Evolutionary conservation across 2,888 invertebrate genomes (phyloP).

Genomic region (Cacoxenus indagator): DNA sequence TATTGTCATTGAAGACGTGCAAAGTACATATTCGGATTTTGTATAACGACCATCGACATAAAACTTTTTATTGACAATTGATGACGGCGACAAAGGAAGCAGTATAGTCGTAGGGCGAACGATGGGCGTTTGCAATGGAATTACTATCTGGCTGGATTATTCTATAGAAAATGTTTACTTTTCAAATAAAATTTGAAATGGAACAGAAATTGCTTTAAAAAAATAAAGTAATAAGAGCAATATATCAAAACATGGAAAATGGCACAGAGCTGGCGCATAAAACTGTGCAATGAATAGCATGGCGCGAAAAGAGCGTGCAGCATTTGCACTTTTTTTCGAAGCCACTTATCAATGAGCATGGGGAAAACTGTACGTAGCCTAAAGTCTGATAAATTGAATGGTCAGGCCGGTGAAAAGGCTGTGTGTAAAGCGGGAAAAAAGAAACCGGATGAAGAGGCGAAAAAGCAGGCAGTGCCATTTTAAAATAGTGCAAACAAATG

Average conservation of each 20-base stretch:
- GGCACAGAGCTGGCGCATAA: constrained; percentile 8
- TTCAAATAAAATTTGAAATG: constrained; percentile 25
- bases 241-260: constrained; percentile 16
- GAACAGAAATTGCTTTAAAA: too few species aligned
- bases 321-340: constrained; percentile 11
- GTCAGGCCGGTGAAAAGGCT: neutral
- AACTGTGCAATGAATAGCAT: constrained; percentile 40
- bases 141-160: neutral
- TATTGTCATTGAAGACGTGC: constrained; percentile 46
- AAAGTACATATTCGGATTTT: constrained; percentile 37
- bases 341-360: neutral
- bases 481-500: neutral
- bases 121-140: neutral
- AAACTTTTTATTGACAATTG: constrained; percentile 8
- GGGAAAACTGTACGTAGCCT: neutral
- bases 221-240: too few species aligned
- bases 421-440: neutral
- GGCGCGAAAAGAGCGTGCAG: constrained; percentile 32
- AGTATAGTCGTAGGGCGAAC: neutral
- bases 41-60: constrained; percentile 20
- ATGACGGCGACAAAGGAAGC: neutral
- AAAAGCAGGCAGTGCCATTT: neutral
- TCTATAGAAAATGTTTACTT: neutral
- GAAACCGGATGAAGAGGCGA: neutral
- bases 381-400: constrained; percentile 1